Base-by-base conservation (phyloP, 2,888 invertebrate genomes). In the Cistogaster globosa region DNA sequence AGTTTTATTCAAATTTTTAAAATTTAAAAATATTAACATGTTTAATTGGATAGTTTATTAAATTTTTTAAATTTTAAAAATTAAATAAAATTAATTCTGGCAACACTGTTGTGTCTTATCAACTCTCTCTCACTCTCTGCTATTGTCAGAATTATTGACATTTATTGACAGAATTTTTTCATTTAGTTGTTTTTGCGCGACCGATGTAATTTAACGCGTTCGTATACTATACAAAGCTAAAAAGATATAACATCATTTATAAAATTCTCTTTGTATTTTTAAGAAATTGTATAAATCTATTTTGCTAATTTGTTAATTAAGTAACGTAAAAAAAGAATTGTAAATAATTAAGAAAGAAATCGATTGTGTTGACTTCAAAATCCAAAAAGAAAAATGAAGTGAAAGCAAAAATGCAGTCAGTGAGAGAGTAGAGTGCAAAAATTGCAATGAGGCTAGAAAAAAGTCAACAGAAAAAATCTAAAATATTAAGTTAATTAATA, bases 141-240 rank as follows among this genome's bases (percentile, higher is more conserved):
- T 3, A 22, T 36, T 78, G 81, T 85, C 78, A 85, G 85, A 85
- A 82, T 75, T 22, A 63, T 77, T 84, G 80, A 84, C 84, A 67
- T 76, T 72, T 72, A 16, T 67, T 65, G 36, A 58, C 63, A 76
- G 71, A 83, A 74, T 63, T 63, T 67, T 60, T 71, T 63, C 75
- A 42, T 71, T 82, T 75, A 85, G 82, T 85, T 85, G 71, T 84
- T 84, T 79, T 84, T 77, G 55, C 79, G 78, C 71, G 63, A 75
- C 68, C 69, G 80, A 80, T 22, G 68, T 72, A 77, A 68, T 76
- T 71, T 58, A 80, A 42, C 74, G 55, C 63, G 81, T 55, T 45
- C 69, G 69, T 55, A 48, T 36, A 81, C 9, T 53, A n/a, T 9
- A 45, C 14, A 62, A 55, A 74, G 1, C 42, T 12, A 1, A 5